Percentiles rank a stretch among this genome's conserved stretches.
phyloP scores from a whole-genome alignment of 64 coral and sea anemone species.

The Actinia tenebrosa region DNA sequence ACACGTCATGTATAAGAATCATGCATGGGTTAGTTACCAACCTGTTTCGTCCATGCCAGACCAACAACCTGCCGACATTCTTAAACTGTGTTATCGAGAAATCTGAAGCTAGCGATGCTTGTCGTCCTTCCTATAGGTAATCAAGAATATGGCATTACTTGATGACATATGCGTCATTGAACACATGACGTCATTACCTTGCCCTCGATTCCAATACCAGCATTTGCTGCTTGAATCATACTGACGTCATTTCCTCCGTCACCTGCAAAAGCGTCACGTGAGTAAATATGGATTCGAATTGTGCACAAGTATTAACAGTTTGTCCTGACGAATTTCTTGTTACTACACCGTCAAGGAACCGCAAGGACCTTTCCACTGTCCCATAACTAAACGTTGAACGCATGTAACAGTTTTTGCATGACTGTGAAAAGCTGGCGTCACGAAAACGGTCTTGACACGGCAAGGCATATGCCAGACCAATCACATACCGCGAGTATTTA shows the following conservation, averaged over 20 bases:
- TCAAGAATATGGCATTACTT: neutral
- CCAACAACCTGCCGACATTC: slow-evolving; percentile 70
- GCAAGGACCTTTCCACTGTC: too few relatives aligned
- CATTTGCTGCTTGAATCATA: slow-evolving; percentile 97
- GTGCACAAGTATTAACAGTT: too few relatives aligned
- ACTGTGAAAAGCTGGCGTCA: neutral
- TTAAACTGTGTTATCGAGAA: slow-evolving; percentile 98
- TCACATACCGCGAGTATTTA: too few relatives aligned
- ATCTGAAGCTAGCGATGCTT: slow-evolving; percentile 93
- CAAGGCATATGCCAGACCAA: too few relatives aligned
- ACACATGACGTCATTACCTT: slow-evolving; percentile 47
- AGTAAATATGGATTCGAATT: too few relatives aligned
- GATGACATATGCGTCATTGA: neutral
- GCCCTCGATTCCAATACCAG: slow-evolving; percentile 94
- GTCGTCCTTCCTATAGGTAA: slow-evolving; percentile 79
- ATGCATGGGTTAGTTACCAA: neutral
- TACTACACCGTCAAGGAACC: too few relatives aligned
- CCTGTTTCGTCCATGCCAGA: slow-evolving; percentile 99
- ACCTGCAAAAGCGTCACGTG: slow-evolving; percentile 37
- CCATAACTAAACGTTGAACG: too few relatives aligned
- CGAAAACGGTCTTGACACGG: too few relatives aligned
- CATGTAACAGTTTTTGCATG: too few relatives aligned
- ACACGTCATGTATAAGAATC: too few relatives aligned
- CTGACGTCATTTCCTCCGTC: slow-evolving; percentile 99
- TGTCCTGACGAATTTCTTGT: too few relatives aligned